Conservation (phyloP, 2,797 vertebrate species). For the Notoglanidium macrostoma region DNA sequence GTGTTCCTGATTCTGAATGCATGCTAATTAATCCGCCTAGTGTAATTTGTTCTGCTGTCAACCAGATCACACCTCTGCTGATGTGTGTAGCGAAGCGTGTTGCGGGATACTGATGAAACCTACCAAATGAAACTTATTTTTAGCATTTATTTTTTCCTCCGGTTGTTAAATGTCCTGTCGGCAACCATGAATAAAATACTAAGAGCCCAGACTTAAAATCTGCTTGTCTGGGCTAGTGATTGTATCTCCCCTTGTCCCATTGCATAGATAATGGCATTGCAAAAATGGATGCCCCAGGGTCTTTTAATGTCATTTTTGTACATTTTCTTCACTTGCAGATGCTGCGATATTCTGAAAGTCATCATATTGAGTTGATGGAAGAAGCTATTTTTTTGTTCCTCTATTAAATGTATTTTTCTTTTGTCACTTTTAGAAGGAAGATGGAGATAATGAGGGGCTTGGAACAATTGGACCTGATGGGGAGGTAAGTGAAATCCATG, state of each 20-base stretch:
- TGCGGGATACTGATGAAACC: neutral
- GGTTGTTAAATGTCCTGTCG: neutral
- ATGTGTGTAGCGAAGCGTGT: neutral
- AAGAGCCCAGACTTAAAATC: neutral
- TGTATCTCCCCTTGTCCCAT: no score
- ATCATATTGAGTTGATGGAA: neutral
- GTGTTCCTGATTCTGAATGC: neutral
- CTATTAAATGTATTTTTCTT: slow-evolving; percentile 26
- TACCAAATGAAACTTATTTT: neutral
- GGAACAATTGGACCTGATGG: slow-evolving; percentile 91
- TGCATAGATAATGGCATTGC: neutral
- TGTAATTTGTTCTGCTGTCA: neutral
- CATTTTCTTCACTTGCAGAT: neutral
- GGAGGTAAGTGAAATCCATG: slow-evolving; percentile 78
- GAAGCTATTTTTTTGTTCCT: neutral
- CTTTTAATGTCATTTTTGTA: neutral
- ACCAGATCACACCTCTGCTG: neutral
- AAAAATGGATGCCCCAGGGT: neutral
- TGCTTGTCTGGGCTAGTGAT: neutral
- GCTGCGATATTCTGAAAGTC: neutral
- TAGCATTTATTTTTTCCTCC: neutral
- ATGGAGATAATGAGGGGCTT: slow-evolving; percentile 88
- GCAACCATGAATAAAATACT: neutral
- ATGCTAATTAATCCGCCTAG: neutral
- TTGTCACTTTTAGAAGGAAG: slow-evolving; percentile 79